Evolutionary conservation across 2,113 vertebrate genomes (phyloP).

Genomic region (Rostratula benghalensis): DNA sequence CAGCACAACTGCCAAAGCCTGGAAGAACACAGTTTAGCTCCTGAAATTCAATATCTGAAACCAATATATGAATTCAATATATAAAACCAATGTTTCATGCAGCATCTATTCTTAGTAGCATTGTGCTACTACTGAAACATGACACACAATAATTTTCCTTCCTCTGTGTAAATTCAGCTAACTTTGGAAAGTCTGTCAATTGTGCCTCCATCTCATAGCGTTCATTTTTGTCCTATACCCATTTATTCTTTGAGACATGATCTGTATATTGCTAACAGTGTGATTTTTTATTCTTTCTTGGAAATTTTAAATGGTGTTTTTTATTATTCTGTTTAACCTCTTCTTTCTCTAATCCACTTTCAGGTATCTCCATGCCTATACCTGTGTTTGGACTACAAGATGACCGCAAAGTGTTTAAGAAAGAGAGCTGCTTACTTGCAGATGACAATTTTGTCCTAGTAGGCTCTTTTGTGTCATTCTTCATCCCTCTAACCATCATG

Average conservation of each 20-base stretch:
- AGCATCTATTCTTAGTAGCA: not conserved
- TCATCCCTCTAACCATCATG: conserved; percentile 95
- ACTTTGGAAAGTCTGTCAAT: not conserved
- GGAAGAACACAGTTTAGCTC: not conserved
- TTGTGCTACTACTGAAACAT: not conserved
- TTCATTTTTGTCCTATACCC: not conserved
- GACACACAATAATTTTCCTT: not conserved
- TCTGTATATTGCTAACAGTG: not conserved
- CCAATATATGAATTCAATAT: no score
- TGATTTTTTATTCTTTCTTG: not conserved
- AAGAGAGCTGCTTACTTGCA: conserved; percentile 86
- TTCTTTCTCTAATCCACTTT: conserved; percentile 8
- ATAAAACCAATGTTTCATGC: not conserved
- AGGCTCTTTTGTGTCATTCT: conserved; percentile 94
- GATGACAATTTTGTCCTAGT: conserved; percentile 91
- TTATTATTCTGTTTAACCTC: not conserved
- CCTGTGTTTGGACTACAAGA: conserved; percentile 91
- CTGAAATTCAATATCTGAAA: not conserved
- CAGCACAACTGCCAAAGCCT: not conserved
- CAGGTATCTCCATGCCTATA: conserved; percentile 93
- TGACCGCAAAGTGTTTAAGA: conserved; percentile 89
- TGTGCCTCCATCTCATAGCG: not conserved
- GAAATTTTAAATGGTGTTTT: not conserved
- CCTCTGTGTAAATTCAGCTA: not conserved
- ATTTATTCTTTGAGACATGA: not conserved